A percentile compares a stretch with the other conserved stretches of the same genome.
Evolutionary conservation across 2,797 vertebrate species (phyloP).

Genomic region (Sebastes vulpes): DNA sequence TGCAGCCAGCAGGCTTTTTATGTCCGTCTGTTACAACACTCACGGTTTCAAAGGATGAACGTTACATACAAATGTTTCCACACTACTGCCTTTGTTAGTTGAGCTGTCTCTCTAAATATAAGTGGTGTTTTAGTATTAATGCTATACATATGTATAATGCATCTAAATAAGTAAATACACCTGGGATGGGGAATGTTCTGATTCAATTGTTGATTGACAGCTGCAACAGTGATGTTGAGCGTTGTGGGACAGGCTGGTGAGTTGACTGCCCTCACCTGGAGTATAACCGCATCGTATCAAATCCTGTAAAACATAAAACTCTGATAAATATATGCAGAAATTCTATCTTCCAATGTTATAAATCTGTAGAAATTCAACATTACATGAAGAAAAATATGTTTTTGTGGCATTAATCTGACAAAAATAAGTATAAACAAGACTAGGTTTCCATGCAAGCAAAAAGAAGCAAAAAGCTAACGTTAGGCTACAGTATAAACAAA

Average conservation of each 20-base stretch:
- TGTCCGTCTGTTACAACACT: not conserved
- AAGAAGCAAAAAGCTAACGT: no score
- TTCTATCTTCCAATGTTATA: rapidly evolving
- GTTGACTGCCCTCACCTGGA: not conserved
- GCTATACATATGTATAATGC: not conserved
- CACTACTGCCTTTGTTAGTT: not conserved
- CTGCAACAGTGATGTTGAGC: not conserved
- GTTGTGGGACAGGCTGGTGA: rapidly evolving
- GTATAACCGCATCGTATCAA: not conserved
- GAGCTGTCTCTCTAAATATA: not conserved
- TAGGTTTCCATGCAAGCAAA: no score
- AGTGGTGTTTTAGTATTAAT: not conserved
- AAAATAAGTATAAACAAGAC: not conserved
- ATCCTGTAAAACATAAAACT: not conserved
- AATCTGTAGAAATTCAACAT: not conserved
- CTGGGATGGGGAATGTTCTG: not conserved
- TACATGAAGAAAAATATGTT: not conserved
- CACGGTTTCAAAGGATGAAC: not conserved
- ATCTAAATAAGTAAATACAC: not conserved
- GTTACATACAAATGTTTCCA: not conserved
- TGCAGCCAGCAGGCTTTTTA: conserved; percentile 11
- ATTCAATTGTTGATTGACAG: not conserved
- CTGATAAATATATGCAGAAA: not conserved
- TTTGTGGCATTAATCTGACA: not conserved
- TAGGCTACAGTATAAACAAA: no score